Evolutionary conservation across 2,113 vertebrate genomes (phyloP), one percentile per base, ranked within the genome.

Genomic region (Hydropotes inermis): DNA sequence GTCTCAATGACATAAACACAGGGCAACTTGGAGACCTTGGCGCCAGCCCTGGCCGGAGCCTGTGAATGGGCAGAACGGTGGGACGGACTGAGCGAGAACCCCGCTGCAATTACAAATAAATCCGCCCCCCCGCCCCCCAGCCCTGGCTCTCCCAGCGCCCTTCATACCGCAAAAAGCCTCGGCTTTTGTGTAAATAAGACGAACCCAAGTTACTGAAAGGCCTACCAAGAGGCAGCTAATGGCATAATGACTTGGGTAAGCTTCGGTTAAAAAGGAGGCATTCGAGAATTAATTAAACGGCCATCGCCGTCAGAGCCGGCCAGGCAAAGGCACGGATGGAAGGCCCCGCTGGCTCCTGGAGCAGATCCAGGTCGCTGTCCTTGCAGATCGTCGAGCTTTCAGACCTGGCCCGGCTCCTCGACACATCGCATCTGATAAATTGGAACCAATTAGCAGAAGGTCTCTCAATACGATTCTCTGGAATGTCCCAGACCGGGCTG

Each of bases 1-100:
- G 98, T 98, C 99, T 99, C 99, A 98, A 98, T 99, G 99, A 99
- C 99, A 99, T 99, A 99, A 99, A 99, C 99, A 99, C 98, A 99
- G 99, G 99, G 98, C 99, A 99, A 98, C 98, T 98, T 97, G 98
- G 98, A 98, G 99, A 98, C 98, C 98, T 99, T 99, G 99, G 99
- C 99, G 99, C 99, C 99, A 99, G 99, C 98, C 97, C 98, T 98
- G 98, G 99, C 98, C 98, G 95, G 98, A 99, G 99, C 98, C 99
- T 99, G 99, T 99, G 99, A 98, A 99, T 99, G 99, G 98, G 98
- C 98, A 98, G 98, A 98, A 98, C 86, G 96, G 98, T 98, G 98
- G 98, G 98, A 98, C 98, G 95, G 98, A 98, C 98, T 93, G 97
- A 98, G 98, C 96, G 90, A 98, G 98, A 98, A 98, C 96, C 78